These are phyloP conservation scores for Nomia melanderi DNA, from an alignment of 1,140 invertebrate species.

Conservation along the genomic window DNA sequence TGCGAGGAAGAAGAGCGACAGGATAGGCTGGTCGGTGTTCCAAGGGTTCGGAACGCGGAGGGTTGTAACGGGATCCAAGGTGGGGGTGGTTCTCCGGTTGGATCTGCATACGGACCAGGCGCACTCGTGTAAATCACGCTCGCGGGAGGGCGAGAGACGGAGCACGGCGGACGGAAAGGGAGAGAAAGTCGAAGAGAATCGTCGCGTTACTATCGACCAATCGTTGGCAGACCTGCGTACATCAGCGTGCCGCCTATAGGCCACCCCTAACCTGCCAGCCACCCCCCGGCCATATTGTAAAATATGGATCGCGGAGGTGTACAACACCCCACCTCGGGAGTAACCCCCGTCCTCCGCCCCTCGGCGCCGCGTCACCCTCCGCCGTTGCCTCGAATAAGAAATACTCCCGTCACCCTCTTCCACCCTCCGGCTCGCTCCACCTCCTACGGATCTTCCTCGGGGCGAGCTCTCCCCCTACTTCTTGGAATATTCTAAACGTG, in stretches of 20 bases:
- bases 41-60: conserved; percentile 45
- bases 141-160: conserved; percentile 19
- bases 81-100: conserved; percentile 35
- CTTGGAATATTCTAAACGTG: background rate
- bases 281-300: conserved; percentile 79
- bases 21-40: conserved; percentile 51
- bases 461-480: background rate
- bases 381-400: conserved; percentile 34
- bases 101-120: conserved; percentile 58
- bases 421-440: background rate
- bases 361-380: conserved; percentile 40
- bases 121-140: conserved; percentile 64
- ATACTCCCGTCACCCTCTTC: background rate
- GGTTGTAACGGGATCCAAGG: conserved; percentile 47
- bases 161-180: conserved; percentile 16
- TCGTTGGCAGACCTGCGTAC: conserved; percentile 78
- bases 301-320: conserved; percentile 80
- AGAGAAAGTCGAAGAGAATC: conserved; percentile 65
- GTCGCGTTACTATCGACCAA: conserved; percentile 78
- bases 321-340: conserved; percentile 71
- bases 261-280: conserved; percentile 74
- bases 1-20: conserved; percentile 55
- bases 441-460: background rate
- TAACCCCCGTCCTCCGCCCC: conserved; percentile 37
- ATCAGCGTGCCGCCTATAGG: conserved; percentile 77